phyloP scores from a whole-genome alignment of 2,113 vertebrate genomes.

The Mungos mungo region DNA sequence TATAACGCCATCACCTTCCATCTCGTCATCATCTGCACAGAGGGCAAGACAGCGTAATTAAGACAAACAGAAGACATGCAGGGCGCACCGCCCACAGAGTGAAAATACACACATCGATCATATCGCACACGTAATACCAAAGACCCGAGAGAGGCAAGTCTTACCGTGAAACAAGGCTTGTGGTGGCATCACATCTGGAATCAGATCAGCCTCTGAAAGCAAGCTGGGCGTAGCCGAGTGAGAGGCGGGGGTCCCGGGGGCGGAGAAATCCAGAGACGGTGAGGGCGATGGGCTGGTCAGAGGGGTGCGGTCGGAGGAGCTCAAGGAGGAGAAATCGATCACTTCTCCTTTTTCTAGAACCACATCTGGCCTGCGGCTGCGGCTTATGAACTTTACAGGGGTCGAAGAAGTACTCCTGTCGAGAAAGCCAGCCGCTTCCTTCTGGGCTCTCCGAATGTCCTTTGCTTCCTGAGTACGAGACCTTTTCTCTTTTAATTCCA shows the following conservation, averaged over 20 bases:
- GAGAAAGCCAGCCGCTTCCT: constrained; percentile 91
- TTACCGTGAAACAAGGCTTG: constrained; percentile 97
- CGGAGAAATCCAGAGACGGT: constrained; percentile 95
- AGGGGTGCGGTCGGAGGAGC: constrained; percentile 95
- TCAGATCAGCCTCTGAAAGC: constrained; percentile 96
- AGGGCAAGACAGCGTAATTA: constrained; percentile 53
- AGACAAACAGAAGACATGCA: neutral
- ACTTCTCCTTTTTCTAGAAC: constrained; percentile 96
- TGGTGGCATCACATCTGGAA: constrained; percentile 97
- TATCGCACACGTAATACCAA: neutral
- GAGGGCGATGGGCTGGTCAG: constrained; percentile 96
- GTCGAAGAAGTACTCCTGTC: constrained; percentile 93
- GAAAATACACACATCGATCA: neutral
- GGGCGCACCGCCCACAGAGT: neutral
- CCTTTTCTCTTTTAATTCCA: constrained; percentile 98
- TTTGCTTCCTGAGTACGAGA: constrained; percentile 98
- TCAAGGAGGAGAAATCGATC: constrained; percentile 96
- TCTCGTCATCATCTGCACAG: constrained; percentile 93
- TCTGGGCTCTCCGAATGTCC: constrained; percentile 96
- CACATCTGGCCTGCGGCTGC: constrained; percentile 86
- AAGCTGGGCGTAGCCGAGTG: constrained; percentile 96
- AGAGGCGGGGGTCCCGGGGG: constrained; percentile 95
- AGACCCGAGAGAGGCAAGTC: neutral
- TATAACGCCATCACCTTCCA: constrained; percentile 94
- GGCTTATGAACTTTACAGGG: constrained; percentile 89